Evolutionary conservation across 2,797 vertebrate species (phyloP).

Genomic region (Enteromius argenteus): DNA sequence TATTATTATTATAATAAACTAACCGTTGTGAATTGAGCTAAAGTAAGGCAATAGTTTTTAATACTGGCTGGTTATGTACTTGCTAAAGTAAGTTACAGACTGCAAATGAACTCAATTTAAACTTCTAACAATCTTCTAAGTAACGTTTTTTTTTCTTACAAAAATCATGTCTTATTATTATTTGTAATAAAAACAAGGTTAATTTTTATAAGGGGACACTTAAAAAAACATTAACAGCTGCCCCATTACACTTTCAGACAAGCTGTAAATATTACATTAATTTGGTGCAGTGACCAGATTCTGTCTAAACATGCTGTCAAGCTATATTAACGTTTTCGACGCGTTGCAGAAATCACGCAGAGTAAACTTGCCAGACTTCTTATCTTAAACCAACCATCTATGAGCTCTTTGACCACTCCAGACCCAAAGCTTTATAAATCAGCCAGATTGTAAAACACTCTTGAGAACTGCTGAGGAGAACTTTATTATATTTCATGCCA

Average conservation of each 20-base stretch:
- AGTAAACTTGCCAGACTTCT: constrained; percentile 1
- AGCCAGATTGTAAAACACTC: background rate
- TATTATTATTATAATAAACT: too few relatives aligned
- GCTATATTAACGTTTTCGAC: constrained; percentile 3
- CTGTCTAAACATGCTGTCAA: constrained; percentile 40
- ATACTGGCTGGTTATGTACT: too few relatives aligned
- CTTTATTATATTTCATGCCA: constrained; percentile 14
- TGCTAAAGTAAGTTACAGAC: too few relatives aligned
- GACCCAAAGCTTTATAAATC: constrained; percentile 24
- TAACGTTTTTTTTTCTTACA: background rate
- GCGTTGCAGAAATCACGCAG: background rate
- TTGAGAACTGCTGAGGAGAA: background rate
- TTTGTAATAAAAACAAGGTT: background rate
- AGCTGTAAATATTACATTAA: background rate
- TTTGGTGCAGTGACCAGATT: background rate
- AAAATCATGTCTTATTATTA: background rate
- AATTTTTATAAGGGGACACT: background rate
- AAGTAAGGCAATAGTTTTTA: too few relatives aligned
- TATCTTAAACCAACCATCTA: constrained; percentile 20
- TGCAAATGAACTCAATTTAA: too few relatives aligned
- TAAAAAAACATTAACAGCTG: constrained; percentile 24
- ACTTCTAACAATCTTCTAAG: too few relatives aligned
- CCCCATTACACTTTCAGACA: background rate
- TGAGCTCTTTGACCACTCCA: constrained; percentile 1
- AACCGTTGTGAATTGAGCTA: too few relatives aligned